Evolutionary conservation across 2,797 vertebrate species (phyloP), one percentile per base, ranked within the genome.

Genomic region (Erethizon dorsatum): DNA sequence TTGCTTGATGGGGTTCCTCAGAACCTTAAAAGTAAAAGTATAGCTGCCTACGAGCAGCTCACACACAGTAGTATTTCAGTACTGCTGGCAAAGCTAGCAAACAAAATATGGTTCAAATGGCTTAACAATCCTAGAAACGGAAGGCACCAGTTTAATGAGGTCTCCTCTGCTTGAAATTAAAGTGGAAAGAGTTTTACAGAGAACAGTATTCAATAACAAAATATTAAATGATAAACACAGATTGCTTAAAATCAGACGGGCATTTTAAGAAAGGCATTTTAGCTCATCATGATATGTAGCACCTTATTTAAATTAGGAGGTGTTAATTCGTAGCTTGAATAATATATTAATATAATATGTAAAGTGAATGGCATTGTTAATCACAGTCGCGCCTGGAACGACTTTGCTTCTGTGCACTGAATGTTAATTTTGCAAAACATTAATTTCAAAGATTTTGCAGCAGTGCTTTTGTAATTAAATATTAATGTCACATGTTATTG

Each of bases 271-370:
- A 99, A 99, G 98, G 98, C 99, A 98, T 99, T 99, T 99, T 99
- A 99, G 99, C 98, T 99, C 98, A 99, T 99, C 99, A 98, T 99
- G 99, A 99, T 99, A 99, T 99, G 99, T 99, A 99, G 98, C 99
- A 99, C 99, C 99, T 99, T 99, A 99, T 99, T 99, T 99, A 99
- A 99, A 99, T 99, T 99, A 99, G 99, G 98, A 99, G 99, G 99
- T 99, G 99, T 99, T 99, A 99, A 99, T 99, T 99, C 98, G 98
- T 99, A 99, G 99, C 99, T 99, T 99, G 99, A 99, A 99, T 99
- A 99, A 99, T 99, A 99, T 99, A 99, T 99, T 99, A 99, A 99
- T 99, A 99, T 99, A 99, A 99, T 99, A 99, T 99, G 99, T 99
- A 99, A 99, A 99, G 99, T 99, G 99, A 99, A 99, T 99, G 99